Conservation (phyloP, 2,888 invertebrate species). For the Crioceris asparagi region DNA sequence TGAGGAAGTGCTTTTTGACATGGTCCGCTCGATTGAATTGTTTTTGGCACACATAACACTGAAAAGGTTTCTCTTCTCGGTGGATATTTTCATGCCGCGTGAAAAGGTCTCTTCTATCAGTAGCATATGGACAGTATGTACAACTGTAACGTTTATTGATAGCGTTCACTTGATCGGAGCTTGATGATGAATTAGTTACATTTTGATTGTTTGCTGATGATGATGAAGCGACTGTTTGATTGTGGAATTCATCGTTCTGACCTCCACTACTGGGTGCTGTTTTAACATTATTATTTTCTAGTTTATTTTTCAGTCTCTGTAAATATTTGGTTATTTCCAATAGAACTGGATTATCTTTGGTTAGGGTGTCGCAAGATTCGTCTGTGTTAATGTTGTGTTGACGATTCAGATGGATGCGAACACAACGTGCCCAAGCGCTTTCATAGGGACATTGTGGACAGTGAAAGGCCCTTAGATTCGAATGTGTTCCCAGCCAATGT, state of each 20-base stretch:
- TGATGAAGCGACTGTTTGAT: conserved; percentile 15
- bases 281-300: conserved; percentile 40
- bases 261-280: conserved; percentile 16
- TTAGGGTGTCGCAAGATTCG: conserved; percentile 44
- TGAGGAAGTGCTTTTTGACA: conserved; percentile 85
- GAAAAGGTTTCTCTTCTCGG: conserved; percentile 86
- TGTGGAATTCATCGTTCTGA: conserved; percentile 20
- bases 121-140: conserved; percentile 81
- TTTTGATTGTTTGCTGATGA: conserved; percentile 18
- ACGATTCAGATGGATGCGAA: conserved; percentile 59
- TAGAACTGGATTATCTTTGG: conserved; percentile 62
- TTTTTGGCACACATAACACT: conserved; percentile 85
- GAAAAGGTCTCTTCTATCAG: conserved; percentile 81
- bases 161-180: conserved; percentile 18
- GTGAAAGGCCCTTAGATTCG: conserved; percentile 52
- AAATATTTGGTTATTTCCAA: conserved; percentile 64
- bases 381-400: conserved; percentile 61
- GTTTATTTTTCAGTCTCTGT: conserved; percentile 55
- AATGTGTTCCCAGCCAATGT: conserved; percentile 68
- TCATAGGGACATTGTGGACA: conserved; percentile 63
- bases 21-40: conserved; percentile 91
- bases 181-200: conserved; percentile 22
- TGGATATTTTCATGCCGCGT: conserved; percentile 90
- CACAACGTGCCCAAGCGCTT: conserved; percentile 65
- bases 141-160: conserved; percentile 68